Evolutionary conservation across 2,113 vertebrate genomes (phyloP).

Genomic region (Oreotragus oreotragus): DNA sequence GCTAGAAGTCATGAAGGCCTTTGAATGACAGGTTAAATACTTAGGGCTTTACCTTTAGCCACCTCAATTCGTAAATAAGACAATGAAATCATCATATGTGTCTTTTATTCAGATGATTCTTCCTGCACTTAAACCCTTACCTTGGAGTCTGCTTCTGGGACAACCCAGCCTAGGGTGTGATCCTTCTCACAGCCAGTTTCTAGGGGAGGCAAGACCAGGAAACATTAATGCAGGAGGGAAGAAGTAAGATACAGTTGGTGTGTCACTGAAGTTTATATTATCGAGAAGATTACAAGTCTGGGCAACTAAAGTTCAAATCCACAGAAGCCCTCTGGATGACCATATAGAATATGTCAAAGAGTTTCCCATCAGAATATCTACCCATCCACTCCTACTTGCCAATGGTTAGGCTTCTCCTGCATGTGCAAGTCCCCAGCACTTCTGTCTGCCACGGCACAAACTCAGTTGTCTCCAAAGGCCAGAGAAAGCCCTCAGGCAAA

Average conservation of each 20-base stretch:
- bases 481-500: background rate
- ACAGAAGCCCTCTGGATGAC: background rate
- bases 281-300: background rate
- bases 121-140: background rate
- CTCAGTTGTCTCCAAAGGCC: background rate
- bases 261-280: background rate
- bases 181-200: background rate
- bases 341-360: background rate
- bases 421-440: background rate
- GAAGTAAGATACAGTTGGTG: background rate
- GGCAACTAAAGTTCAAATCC: background rate
- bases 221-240: background rate
- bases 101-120: conserved; percentile 2
- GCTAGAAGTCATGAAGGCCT: background rate
- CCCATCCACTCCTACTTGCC: background rate
- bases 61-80: background rate
- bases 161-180: background rate
- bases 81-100: background rate
- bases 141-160: background rate
- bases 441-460: background rate
- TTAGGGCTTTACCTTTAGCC: background rate
- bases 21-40: background rate
- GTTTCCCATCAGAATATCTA: background rate
- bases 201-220: background rate
- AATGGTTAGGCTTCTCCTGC: background rate